Base-by-base conservation (phyloP, 2,797 vertebrate genomes). In the Gymnothorax reevesii region DNA sequence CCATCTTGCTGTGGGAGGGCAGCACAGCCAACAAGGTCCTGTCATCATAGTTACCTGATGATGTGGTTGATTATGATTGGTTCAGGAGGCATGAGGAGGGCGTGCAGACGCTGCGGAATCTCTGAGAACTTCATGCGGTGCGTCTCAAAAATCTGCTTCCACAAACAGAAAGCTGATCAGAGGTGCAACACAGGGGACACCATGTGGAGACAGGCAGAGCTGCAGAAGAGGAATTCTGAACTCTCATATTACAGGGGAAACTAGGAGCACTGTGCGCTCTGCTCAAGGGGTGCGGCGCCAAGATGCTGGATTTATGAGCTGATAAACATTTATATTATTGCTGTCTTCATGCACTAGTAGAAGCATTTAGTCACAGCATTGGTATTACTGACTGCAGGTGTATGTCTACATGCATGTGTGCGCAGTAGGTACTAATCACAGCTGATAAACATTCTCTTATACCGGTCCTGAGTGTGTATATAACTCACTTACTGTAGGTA, bases 371-470 rank as follows among this genome's bases (percentile, higher is more conserved):
- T 42, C 33, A 42, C 2, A 42, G 33, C 33, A 42, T 42, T 42
- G 33, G 33, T 2, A 42, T 42, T 42, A 42, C 33, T 42, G 33
- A 2, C 33, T 42, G 33, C 33, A 42, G 33, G 33, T 42, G 33
- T 42, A 42, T 2, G 33, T 42, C 33, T 42, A 2, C 2, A 42
- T 2, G 2, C 33, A 42, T 42, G 33, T 42, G 99, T 98, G 97
- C 99, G 99, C 91, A 99, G 99, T 90, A 99, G 96, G 91, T 99
- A 99, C 88, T 99, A 99, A 95, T 99, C 99, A 93, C 99, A 99
- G 95, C 99, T 97, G 89, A 99, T 98, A 33, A 98, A 99, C 33
- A 42, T 2, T 42, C 33, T 42, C 33, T 42, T 42, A 42, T 42
- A 42, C 33, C 33, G 33, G 33, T 42, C 33, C 33, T 42, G 33